phyloP scores from a whole-genome alignment of 2,113 vertebrate species.

The Etheostoma cragini region DNA sequence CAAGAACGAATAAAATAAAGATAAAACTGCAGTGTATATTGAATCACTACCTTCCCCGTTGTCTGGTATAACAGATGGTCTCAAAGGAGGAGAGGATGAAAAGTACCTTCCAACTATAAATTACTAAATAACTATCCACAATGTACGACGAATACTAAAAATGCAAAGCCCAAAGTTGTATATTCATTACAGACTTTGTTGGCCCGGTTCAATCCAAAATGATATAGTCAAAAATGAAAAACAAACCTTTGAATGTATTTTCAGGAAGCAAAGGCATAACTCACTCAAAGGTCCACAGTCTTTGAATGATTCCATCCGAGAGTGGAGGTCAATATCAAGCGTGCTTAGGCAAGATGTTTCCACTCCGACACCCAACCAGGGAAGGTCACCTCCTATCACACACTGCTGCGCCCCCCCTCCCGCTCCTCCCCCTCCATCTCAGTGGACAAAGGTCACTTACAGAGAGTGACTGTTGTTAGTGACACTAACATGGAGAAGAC shows the following conservation, averaged over 20 bases:
- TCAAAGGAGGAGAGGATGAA: constrained; percentile 4
- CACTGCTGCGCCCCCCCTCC: neutral
- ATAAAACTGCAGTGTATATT: neutral
- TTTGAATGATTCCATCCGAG: constrained; percentile 3
- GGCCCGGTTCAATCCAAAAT: neutral
- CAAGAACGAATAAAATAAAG: constrained; percentile 1
- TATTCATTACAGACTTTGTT: neutral
- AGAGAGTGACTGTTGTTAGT: constrained; percentile 33
- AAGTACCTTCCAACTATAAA: constrained; percentile 10
- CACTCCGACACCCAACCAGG: constrained; percentile 5
- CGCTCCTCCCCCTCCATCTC: neutral
- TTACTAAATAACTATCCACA: constrained; percentile 1
- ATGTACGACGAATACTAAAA: constrained; percentile 6
- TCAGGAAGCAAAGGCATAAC: neutral
- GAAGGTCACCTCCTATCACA: constrained; percentile 27
- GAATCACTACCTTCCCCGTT: neutral
- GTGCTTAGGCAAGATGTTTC: neutral
- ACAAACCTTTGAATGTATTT: neutral
- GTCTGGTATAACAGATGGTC: constrained; percentile 14
- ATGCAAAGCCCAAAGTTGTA: neutral
- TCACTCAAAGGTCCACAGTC: neutral
- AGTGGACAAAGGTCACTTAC: constrained; percentile 12
- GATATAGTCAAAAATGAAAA: neutral
- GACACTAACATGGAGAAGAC: constrained; percentile 10
- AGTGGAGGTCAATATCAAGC: neutral